phyloP scores from a whole-genome alignment of 2,797 vertebrate species.

The Bufotes viridis region DNA sequence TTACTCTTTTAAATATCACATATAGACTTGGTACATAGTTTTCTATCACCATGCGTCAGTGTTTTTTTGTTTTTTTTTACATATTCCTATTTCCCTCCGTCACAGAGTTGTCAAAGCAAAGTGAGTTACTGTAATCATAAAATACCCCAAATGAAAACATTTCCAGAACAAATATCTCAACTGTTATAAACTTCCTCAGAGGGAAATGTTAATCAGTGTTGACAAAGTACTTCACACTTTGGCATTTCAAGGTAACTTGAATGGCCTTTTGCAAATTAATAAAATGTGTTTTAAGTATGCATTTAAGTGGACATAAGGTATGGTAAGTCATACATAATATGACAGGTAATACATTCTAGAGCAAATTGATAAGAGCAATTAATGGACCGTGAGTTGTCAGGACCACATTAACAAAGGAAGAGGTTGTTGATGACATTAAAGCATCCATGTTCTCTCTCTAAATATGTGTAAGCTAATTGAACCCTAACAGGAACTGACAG shows the following conservation, averaged over 20 bases:
- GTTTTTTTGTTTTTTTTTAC: not conserved
- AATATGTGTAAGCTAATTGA: conserved; percentile 1
- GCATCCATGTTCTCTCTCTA: not conserved
- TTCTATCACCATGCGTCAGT: not conserved
- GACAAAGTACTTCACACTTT: not conserved
- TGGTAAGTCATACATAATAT: not conserved
- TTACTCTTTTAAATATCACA: not conserved
- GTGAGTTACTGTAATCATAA: no score
- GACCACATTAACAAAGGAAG: not conserved
- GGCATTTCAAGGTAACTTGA: not conserved
- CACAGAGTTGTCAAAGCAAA: not conserved
- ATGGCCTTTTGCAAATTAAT: not conserved
- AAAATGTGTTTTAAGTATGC: conserved; percentile 1
- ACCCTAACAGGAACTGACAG: not conserved
- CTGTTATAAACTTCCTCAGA: not conserved
- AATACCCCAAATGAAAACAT: no score
- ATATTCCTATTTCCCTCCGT: not conserved
- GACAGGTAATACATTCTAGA: not conserved
- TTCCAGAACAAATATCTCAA: no score
- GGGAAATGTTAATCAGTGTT: not conserved
- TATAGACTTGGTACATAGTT: not conserved
- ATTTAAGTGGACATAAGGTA: conserved; percentile 5
- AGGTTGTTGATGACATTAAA: conserved; percentile 28
- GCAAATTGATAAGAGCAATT: conserved; percentile 6
- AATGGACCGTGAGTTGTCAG: conserved; percentile 9